Base-by-base conservation (phyloP, 2,113 vertebrate species). In the Nesoenas mayeri region DNA sequence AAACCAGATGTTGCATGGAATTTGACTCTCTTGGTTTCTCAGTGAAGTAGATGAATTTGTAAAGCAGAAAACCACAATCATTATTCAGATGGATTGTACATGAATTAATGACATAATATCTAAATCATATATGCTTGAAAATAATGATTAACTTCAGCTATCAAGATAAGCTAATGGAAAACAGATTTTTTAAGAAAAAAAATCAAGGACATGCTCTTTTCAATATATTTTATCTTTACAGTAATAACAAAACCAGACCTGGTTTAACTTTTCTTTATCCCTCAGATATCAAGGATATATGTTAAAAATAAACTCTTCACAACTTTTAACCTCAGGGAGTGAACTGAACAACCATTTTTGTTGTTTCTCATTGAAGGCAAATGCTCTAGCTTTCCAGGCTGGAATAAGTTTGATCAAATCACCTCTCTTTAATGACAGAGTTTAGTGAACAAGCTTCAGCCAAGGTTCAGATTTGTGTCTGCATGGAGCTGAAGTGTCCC, bases 51-150 rank as follows among this genome's bases (percentile, higher is more conserved):
- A 98, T 98, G 98, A 98, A 98, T 98, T 98, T 98, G 98, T 98
- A 98, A 98, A 98, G 98, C 97, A 98, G 97, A 98, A 98, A 98
- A 98, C 98, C 98, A 97, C 98, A 98, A 97, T 98, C 98, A 98
- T 98, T 98, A 98, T 98, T 98, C 97, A 98, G 98, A 97, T 98
- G 97, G 98, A 98, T 98, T 98, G 97, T 98, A 98, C 98, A 98
- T 97, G 98, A 98, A 98, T 98, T 98, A 98, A 98, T 98, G 98
- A 98, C 98, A 98, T 98, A 98, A 98, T 98, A 98, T 98, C 98
- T 98, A 98, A 98, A 98, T 99, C 98, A 98, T 98, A 98, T 97
- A 98, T 97, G 97, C 97, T 97, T 97, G 97, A 98, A 98, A 98
- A 98, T 98, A 98, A 98, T 98, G 97, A 98, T 98, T 98, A 98